Base-by-base conservation (phyloP, 2,797 vertebrate species). In the Melanotaenia boesemani region DNA sequence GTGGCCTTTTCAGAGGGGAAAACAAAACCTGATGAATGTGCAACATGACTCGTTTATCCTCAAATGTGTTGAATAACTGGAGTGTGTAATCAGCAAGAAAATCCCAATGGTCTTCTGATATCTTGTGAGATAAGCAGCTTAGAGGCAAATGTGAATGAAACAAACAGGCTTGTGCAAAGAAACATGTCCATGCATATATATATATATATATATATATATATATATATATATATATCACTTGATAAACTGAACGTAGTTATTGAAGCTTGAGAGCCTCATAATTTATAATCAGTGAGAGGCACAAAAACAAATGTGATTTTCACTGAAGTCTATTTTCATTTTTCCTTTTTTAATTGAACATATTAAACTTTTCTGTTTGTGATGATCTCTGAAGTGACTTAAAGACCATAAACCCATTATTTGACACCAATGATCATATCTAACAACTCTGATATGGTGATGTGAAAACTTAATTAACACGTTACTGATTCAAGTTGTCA, bases 41-140 rank as follows among this genome's bases (percentile, higher is more conserved):
- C 87, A 87, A 87, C 28, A 73, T 34, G 76, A 86, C 71, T 73
- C n/a, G 46, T 86, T 87, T 72, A 86, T 80, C 37, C 74, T 84
- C 76, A 84, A 80, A 81, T 63, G 79, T 72, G 66, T 80, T 85
- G 28, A 74, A 80, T 63, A 81, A 72, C 83, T 81, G 83, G 76
- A 81, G 84, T 90, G 86, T 89, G 80, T 85, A 86, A 92, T 86
- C 80, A 90, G 77, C 46, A 69, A 79, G 86, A 91, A 91, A 86
- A 90, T 90, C 84, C 88, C 80, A 84, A 84, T 76, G 76, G 72
- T 68, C 74, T 56, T 80, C 75, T 80, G 74, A 67, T 76, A 86
- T 87, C 67, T 79, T 83, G 60, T 74, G 83, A 88, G 84, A 90
- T 74, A 87, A 87, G 81, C 63, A 67, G 80, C 78, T 88, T 63